These are phyloP conservation scores for Subanguina moxae DNA, from an alignment of 1,140 invertebrate species.

Conservation along the genomic window DNA sequence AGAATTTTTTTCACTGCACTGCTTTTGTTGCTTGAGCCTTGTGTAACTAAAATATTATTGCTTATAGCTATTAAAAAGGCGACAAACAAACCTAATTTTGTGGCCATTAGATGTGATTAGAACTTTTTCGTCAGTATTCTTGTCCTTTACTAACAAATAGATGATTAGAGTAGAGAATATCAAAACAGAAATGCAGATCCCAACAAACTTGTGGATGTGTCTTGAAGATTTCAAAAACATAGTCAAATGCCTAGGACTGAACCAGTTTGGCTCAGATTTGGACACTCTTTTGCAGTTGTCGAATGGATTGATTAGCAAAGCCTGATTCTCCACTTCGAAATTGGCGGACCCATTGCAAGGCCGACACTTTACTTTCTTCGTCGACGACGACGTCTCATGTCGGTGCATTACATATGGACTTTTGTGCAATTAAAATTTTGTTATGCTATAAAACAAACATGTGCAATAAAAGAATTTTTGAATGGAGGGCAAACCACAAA, in stretches of 20 bases:
- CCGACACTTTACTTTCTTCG: neutral
- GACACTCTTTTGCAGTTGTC: too few relatives aligned
- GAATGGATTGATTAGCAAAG: too few relatives aligned
- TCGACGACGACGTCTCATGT: constrained; percentile 6
- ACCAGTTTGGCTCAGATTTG: too few relatives aligned
- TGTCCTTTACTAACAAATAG: neutral
- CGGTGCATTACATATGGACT: constrained; percentile 3
- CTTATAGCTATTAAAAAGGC: neutral
- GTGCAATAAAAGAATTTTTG: neutral
- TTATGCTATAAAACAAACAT: neutral
- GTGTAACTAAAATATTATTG: neutral
- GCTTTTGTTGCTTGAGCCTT: neutral
- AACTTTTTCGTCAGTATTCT: neutral
- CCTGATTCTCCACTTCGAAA: too few relatives aligned
- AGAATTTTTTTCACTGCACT: neutral
- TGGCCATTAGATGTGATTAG: neutral
- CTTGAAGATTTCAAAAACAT: neutral
- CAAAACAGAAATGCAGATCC: neutral
- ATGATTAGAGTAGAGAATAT: neutral
- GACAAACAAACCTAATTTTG: neutral
- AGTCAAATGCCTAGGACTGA: too few relatives aligned
- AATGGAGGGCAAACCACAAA: neutral
- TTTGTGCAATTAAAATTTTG: neutral
- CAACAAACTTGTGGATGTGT: neutral
- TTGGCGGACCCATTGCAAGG: neutral